A percentile compares a stretch with the other conserved stretches of the same genome.
Evolutionary conservation across 23 tunicate species (phyloP).

Genomic region (Clavelina lepadiformis): DNA sequence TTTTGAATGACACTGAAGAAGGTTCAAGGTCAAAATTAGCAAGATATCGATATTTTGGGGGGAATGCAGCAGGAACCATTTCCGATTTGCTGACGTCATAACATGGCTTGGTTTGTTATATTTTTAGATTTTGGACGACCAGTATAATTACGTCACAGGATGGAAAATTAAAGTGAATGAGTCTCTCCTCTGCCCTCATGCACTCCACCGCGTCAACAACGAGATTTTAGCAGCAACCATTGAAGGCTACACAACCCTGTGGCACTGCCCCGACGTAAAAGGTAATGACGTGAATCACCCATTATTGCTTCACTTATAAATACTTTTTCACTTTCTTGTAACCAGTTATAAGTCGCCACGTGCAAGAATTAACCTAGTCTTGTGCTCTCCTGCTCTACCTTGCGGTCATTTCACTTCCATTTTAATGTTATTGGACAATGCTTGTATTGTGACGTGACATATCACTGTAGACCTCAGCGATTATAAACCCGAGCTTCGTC

Average conservation of each 20-base stretch:
- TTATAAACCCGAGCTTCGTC: constrained; percentile 4
- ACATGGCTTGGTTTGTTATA: neutral
- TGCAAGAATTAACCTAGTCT: no score
- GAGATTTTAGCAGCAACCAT: constrained; percentile 14
- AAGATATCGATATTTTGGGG: neutral
- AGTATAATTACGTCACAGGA: constrained; percentile 5
- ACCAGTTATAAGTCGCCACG: no score
- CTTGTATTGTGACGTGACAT: no score
- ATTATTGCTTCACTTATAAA: no score
- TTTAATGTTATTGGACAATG: no score
- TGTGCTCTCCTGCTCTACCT: no score
- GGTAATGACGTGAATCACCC: no score
- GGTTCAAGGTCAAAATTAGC: neutral
- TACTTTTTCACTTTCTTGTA: no score
- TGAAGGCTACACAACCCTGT: constrained; percentile 44
- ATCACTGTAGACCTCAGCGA: no score
- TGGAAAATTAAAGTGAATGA: constrained; percentile 39
- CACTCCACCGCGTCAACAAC: constrained; percentile 19
- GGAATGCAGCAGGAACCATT: neutral
- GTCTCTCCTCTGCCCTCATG: constrained; percentile 27
- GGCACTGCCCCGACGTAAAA: constrained; percentile 41
- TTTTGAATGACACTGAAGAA: neutral
- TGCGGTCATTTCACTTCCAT: no score
- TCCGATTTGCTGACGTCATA: neutral
- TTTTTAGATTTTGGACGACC: constrained; percentile 19